phyloP scores from a whole-genome alignment of 2,113 vertebrate species.

The Callaeas wilsoni region DNA sequence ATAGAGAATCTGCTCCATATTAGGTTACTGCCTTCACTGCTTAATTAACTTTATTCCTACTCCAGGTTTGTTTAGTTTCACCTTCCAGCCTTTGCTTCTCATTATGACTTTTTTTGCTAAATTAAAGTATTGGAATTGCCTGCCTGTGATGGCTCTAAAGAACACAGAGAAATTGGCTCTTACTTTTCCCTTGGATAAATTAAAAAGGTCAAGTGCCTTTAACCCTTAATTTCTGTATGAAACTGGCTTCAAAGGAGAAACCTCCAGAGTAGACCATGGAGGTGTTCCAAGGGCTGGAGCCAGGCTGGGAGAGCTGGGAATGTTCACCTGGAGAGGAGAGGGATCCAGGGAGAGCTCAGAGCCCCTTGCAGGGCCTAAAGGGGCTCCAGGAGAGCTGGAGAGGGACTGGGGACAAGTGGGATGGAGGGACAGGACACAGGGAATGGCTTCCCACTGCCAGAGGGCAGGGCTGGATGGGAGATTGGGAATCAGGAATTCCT shows the following conservation, averaged over 20 bases:
- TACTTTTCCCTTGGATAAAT: not conserved
- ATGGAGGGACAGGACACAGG: not conserved
- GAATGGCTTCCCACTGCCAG: not conserved
- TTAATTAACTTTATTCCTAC: constrained; percentile 35
- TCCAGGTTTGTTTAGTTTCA: constrained; percentile 8
- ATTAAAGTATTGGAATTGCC: not conserved
- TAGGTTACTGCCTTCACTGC: not conserved
- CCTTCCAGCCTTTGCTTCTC: constrained; percentile 9
- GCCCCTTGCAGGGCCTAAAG: not conserved
- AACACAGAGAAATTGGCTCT: not conserved
- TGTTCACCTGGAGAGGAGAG: not conserved
- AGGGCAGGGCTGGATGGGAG: accelerated
- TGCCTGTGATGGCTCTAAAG: not conserved
- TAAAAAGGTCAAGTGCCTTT: not conserved
- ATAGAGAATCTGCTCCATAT: not conserved
- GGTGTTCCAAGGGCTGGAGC: not conserved
- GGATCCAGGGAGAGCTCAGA: not conserved
- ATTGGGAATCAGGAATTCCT: not conserved
- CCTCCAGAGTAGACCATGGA: not conserved
- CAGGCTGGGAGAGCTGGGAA: not conserved
- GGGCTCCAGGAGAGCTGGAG: not conserved
- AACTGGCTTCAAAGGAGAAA: not conserved
- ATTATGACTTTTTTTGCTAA: not conserved
- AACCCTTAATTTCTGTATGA: not conserved
- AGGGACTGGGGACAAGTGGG: not conserved